phyloP scores from a whole-genome alignment of 53 echinoderm and acorn worm genomes.

The Paelopatides confundens region DNA sequence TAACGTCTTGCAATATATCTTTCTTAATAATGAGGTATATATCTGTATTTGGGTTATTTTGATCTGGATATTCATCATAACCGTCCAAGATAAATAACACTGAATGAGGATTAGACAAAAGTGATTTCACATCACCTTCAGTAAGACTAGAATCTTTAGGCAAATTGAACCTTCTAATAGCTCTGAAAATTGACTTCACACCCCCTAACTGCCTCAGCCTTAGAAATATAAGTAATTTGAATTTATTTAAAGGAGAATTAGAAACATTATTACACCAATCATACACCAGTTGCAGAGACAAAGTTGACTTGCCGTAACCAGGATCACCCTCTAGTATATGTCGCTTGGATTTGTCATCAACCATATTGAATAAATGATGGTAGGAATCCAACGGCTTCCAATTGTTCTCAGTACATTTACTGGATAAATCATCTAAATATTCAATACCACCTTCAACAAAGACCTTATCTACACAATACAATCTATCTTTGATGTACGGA shows the following conservation, averaged over 20 bases:
- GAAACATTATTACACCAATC: not conserved
- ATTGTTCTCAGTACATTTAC: not conserved
- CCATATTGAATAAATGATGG: not conserved
- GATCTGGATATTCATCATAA: constrained; percentile 15
- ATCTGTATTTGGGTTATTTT: not conserved
- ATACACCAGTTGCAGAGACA: not conserved
- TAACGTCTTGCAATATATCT: not conserved
- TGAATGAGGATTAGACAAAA: not conserved
- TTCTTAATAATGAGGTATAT: not conserved
- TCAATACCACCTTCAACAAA: not conserved
- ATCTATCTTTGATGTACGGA: not conserved
- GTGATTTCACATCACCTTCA: not conserved
- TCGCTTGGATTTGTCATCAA: not conserved
- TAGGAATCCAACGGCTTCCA: not conserved
- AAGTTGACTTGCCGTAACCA: constrained; percentile 1
- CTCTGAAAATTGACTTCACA: not conserved
- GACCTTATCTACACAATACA: not conserved
- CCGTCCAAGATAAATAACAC: not conserved
- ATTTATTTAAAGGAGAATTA: not conserved
- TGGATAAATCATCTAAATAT: not conserved
- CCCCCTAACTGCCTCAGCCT: not conserved
- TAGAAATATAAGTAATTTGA: not conserved
- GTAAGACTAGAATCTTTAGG: not conserved
- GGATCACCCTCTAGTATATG: not conserved
- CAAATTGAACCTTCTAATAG: not conserved